phyloP scores from a whole-genome alignment of 92 coral and sea anemone genomes.

The Chrysogorgia sp. region DNA sequence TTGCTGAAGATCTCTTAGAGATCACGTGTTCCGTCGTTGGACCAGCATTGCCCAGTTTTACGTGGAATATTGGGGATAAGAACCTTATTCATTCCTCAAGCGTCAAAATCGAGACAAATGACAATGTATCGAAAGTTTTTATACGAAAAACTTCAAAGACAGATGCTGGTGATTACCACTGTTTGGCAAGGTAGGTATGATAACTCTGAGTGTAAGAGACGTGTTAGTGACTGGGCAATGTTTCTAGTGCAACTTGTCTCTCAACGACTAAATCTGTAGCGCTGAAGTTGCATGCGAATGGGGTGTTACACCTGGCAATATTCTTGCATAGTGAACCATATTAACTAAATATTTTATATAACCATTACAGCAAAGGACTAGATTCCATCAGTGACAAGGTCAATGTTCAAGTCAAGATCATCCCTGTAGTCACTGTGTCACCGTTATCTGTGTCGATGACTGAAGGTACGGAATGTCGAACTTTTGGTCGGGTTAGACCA shows the following conservation, averaged over 20 bases:
- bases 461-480: too few species aligned
- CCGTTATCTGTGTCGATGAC: background rate
- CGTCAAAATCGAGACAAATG: conserved; percentile 52
- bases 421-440: conserved; percentile 16
- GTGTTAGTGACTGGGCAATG: too few species aligned
- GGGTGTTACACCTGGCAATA: background rate
- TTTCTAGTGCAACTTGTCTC: too few species aligned
- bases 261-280: too few species aligned
- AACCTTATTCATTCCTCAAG: conserved; percentile 38
- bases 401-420: conserved; percentile 4
- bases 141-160: conserved; percentile 43
- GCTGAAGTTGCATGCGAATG: too few species aligned
- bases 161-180: conserved; percentile 52
- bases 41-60: conserved; percentile 25
- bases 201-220: background rate
- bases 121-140: conserved; percentile 43
- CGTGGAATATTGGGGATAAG: conserved; percentile 35
- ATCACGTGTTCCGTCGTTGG: conserved; percentile 40
- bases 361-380: conserved; percentile 23
- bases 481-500: too few species aligned
- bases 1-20: conserved; percentile 20
- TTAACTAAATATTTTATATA: too few species aligned
- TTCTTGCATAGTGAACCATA: background rate
- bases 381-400: conserved; percentile 11
- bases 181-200: conserved; percentile 40